Percentiles rank a stretch among this genome's conserved stretches.
These are phyloP conservation scores for Anthoscopus minutus DNA, from an alignment of 2,113 vertebrate genomes.

Conservation along the genomic window DNA sequence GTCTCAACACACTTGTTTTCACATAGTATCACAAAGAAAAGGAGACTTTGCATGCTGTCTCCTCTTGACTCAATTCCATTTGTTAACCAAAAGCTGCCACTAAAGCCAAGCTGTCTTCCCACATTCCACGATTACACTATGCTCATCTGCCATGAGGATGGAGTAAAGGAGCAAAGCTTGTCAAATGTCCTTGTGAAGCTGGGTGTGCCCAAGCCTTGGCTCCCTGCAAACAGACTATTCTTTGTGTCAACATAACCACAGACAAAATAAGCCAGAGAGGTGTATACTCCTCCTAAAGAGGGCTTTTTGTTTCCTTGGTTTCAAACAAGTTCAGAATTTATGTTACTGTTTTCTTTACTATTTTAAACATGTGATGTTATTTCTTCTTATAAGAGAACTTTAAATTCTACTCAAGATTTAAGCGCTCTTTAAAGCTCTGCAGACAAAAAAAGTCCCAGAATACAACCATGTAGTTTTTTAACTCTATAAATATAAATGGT, in stretches of 20 bases:
- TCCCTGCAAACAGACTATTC: not conserved
- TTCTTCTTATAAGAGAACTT: not conserved
- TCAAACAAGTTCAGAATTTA: not conserved
- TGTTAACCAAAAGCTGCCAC: not conserved
- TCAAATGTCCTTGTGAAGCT: not conserved
- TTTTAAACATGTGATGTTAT: not conserved
- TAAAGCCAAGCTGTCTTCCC: not conserved
- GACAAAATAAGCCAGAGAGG: not conserved
- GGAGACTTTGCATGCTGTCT: not conserved
- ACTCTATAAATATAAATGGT: not conserved
- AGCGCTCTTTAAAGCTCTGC: not conserved
- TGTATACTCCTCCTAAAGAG: not conserved
- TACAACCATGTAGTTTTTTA: rapidly evolving
- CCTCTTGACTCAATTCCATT: not conserved
- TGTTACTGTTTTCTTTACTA: not conserved
- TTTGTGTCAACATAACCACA: not conserved
- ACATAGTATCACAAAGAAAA: not conserved
- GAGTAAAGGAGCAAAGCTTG: not conserved
- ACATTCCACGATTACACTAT: not conserved
- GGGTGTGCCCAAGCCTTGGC: not conserved
- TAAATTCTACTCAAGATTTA: not conserved
- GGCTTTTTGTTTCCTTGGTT: not conserved
- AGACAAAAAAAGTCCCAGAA: not conserved
- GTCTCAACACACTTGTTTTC: not conserved
- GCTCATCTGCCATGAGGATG: not conserved